These are phyloP conservation scores for Molossus molossus DNA, from an alignment of 2,797 vertebrate genomes.

Conservation along the genomic window DNA sequence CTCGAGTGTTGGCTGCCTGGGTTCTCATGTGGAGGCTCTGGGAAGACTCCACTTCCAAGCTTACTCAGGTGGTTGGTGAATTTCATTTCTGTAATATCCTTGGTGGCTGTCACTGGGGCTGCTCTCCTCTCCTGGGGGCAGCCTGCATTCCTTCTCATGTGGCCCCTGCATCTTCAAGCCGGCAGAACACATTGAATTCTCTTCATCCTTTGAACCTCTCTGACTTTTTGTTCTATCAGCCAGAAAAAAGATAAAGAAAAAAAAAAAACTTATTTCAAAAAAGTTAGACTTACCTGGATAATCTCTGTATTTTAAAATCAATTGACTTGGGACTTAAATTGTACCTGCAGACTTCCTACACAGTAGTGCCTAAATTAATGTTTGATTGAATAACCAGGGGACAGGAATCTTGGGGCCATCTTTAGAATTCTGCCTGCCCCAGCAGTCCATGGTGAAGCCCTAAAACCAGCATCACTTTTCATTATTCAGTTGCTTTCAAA, in stretches of 20 bases:
- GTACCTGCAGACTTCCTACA: background rate
- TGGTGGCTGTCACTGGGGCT: background rate
- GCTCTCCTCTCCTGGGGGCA: background rate
- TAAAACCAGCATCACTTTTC: background rate
- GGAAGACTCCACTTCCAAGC: background rate
- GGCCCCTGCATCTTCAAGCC: background rate
- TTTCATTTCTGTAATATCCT: background rate
- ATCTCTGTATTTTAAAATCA: slow-evolving; percentile 10
- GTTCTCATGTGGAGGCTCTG: background rate
- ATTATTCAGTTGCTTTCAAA: background rate
- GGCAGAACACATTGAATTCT: background rate
- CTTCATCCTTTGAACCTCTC: background rate
- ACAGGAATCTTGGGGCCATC: background rate
- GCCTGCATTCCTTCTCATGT: background rate
- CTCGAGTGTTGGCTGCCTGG: background rate
- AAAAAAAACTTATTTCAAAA: background rate
- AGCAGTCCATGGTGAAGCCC: background rate
- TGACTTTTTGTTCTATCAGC: background rate
- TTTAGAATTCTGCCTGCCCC: slow-evolving; percentile 4
- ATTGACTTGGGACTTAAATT: background rate
- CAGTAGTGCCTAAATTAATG: background rate
- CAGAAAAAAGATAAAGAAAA: background rate
- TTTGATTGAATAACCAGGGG: background rate
- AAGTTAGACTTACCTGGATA: background rate
- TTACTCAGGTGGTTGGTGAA: background rate